Evolutionary conservation across 2,113 vertebrate genomes (phyloP).

Genomic region (Dasyurus viverrinus): DNA sequence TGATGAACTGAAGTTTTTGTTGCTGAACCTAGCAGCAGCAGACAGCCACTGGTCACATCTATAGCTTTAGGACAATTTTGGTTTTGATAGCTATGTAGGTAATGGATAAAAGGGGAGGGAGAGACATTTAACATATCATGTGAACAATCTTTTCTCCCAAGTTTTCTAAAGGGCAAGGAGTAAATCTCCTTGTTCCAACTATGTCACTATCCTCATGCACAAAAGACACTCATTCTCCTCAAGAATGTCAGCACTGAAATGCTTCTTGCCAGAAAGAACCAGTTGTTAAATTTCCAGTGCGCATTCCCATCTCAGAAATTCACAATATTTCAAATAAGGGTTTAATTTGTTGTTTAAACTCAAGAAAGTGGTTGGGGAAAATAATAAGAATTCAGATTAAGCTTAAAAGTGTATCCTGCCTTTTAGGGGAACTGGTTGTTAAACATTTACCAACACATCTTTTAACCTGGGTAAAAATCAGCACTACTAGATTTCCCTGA

Average conservation of each 20-base stretch:
- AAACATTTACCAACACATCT: not conserved
- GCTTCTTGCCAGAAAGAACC: not conserved
- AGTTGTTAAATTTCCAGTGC: not conserved
- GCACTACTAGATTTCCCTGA: not conserved
- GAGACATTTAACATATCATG: too few relatives aligned
- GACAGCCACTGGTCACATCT: too few relatives aligned
- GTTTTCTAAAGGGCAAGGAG: not conserved
- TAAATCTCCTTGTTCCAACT: not conserved
- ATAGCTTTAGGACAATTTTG: not conserved
- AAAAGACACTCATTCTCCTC: not conserved
- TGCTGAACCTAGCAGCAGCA: too few relatives aligned
- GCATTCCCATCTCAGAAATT: not conserved
- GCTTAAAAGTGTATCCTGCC: not conserved
- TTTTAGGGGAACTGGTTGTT: not conserved
- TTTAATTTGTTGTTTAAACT: not conserved
- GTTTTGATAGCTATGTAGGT: not conserved
- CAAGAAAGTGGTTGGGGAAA: not conserved
- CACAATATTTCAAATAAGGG: not conserved
- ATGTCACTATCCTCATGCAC: not conserved
- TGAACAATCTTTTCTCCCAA: not conserved
- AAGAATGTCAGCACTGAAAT: not conserved
- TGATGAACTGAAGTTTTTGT: not conserved
- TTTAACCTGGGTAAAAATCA: not conserved
- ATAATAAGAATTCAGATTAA: not conserved
- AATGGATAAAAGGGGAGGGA: not conserved